These are phyloP conservation scores for Torymus aiolomorphi DNA, from an alignment of 2,888 invertebrate genomes.

Conservation along the genomic window DNA sequence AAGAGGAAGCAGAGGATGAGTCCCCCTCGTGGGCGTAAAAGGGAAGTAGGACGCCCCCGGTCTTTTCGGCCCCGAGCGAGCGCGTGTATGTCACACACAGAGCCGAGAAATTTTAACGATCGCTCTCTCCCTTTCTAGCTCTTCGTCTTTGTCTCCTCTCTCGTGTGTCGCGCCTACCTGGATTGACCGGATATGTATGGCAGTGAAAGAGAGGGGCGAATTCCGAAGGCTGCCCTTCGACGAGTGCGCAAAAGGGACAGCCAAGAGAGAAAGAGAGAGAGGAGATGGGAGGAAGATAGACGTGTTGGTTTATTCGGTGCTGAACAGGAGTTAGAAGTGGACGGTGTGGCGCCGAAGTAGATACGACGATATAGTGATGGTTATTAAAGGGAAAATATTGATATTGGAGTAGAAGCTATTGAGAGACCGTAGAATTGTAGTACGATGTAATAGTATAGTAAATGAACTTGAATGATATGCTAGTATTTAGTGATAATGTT, in stretches of 20 bases:
- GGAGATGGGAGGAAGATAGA: neutral
- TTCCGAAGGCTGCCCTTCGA: slow-evolving; percentile 65
- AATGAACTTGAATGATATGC: too few relatives aligned
- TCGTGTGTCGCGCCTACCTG: slow-evolving; percentile 61
- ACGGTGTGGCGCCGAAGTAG: too few relatives aligned
- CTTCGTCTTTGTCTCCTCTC: slow-evolving; percentile 41
- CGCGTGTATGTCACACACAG: slow-evolving; percentile 62
- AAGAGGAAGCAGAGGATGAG: slow-evolving; percentile 50
- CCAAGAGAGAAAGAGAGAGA: neutral
- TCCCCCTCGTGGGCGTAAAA: slow-evolving; percentile 57
- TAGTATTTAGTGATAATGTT: too few relatives aligned
- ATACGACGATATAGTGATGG: too few relatives aligned
- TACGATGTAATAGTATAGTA: too few relatives aligned
- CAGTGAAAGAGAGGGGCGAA: slow-evolving; percentile 60
- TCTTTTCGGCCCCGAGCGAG: slow-evolving; percentile 59
- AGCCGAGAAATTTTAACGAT: slow-evolving; percentile 70
- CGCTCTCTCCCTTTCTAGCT: slow-evolving; percentile 59
- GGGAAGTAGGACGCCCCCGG: slow-evolving; percentile 65
- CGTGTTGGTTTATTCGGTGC: too few relatives aligned
- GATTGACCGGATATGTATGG: slow-evolving; percentile 53
- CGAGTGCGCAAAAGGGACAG: slow-evolving; percentile 54
- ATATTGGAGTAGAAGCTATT: too few relatives aligned
- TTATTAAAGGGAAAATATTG: too few relatives aligned
- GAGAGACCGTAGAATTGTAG: too few relatives aligned
- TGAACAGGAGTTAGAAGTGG: too few relatives aligned